These are phyloP conservation scores for Lucilia sericata DNA, from an alignment of 1,140 invertebrate genomes.

Conservation along the genomic window DNA sequence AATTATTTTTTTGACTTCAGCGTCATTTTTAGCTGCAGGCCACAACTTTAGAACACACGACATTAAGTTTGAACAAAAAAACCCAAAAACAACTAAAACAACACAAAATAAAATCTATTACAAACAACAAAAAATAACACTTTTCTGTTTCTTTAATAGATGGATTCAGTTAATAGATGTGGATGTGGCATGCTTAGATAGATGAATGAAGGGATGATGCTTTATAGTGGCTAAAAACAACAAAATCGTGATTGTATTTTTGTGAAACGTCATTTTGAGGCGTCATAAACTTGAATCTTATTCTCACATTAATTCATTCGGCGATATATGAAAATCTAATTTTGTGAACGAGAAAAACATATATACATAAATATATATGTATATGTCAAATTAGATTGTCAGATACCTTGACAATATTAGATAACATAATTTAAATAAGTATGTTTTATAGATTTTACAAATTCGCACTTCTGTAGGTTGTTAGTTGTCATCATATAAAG, in stretches of 20 bases:
- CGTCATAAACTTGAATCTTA: constrained; percentile 32
- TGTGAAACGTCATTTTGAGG: constrained; percentile 22
- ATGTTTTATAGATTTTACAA: too few relatives aligned
- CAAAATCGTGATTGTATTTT: constrained; percentile 1
- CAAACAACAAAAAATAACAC: neutral
- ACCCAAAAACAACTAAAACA: neutral
- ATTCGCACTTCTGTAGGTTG: too few relatives aligned
- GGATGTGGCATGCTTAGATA: neutral
- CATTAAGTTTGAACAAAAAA: neutral
- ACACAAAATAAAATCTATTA: neutral
- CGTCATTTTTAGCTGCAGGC: constrained; percentile 21
- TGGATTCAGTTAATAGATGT: neutral
- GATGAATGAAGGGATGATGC: neutral
- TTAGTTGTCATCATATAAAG: too few relatives aligned
- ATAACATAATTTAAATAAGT: too few relatives aligned
- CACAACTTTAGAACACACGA: constrained; percentile 10
- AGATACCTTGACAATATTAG: too few relatives aligned
- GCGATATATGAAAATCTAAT: neutral
- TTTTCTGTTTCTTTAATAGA: neutral
- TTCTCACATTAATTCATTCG: constrained; percentile 36
- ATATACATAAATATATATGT: too few relatives aligned
- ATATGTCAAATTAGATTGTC: too few relatives aligned
- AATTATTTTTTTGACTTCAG: neutral
- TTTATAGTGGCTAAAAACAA: neutral
- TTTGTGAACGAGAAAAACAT: too few relatives aligned